phyloP scores from a whole-genome alignment of 2,113 vertebrate species.

The Pristiophorus japonicus region DNA sequence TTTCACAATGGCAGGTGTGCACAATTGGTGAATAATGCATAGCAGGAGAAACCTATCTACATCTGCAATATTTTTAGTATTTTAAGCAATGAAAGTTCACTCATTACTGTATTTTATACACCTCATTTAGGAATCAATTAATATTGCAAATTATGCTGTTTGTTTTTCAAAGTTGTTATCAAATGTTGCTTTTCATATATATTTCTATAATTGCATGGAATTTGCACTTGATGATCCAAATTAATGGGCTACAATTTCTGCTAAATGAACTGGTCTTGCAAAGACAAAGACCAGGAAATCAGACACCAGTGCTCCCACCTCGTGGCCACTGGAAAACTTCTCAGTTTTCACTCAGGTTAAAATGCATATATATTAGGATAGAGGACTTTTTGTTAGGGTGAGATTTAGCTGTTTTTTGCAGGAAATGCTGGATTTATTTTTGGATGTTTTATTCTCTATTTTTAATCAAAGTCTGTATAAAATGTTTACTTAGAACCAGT shows the following conservation, averaged over 20 bases:
- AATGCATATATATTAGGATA: neutral
- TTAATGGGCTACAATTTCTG: neutral
- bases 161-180: no score
- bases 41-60: neutral
- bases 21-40: neutral
- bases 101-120: neutral
- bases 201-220: no score
- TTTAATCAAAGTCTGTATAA: neutral
- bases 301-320: neutral
- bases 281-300: no score
- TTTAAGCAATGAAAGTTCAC: neutral
- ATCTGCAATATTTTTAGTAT: neutral
- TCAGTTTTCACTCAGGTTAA: neutral
- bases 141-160: no score
- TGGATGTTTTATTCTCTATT: neutral
- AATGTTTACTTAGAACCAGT: neutral
- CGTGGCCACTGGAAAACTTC: neutral
- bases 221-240: neutral
- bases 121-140: no score
- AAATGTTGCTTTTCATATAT: no score
- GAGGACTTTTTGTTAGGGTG: neutral
- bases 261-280: no score
- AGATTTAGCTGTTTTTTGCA: neutral
- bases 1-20: neutral
- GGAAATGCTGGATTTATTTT: neutral